Evolutionary conservation across 2,797 vertebrate species (phyloP).

Genomic region (Rallus crepitans): DNA sequence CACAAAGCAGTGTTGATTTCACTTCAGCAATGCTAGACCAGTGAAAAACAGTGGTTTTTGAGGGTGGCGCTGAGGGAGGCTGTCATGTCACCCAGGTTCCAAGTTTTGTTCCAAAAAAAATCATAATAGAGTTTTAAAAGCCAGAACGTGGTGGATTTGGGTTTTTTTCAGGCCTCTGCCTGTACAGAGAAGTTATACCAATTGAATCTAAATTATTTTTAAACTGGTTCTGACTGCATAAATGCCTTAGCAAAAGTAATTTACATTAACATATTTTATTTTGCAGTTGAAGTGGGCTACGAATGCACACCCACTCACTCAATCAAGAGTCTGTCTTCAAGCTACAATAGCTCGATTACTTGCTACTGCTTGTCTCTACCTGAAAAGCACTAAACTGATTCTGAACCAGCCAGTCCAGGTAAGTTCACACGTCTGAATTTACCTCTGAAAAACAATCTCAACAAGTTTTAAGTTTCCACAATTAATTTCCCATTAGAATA

Average conservation of each 20-base stretch:
- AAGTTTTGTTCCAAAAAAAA: not conserved
- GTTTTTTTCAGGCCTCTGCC: not conserved
- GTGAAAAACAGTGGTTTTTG: not conserved
- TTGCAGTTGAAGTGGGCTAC: slow-evolving; percentile 59
- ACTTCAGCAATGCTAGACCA: not conserved
- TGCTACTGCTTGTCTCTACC: slow-evolving; percentile 21
- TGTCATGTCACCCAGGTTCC: not conserved
- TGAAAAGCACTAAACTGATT: slow-evolving; percentile 19
- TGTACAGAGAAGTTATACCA: not conserved
- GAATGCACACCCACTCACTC: slow-evolving; percentile 59
- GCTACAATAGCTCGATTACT: slow-evolving; percentile 39
- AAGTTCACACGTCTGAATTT: not conserved
- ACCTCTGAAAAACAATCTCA: not conserved
- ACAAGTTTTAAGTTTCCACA: not conserved
- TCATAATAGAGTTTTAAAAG: not conserved
- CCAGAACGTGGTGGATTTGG: not conserved
- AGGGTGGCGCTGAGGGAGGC: not conserved
- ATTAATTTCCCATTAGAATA: not conserved
- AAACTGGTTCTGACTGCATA: slow-evolving; percentile 44
- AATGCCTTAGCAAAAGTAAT: slow-evolving; percentile 54
- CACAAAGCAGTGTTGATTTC: not conserved
- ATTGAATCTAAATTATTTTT: slow-evolving; percentile 37
- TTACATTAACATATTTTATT: slow-evolving; percentile 63
- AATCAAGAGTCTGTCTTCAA: slow-evolving; percentile 42
- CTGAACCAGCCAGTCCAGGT: not conserved